These are phyloP conservation scores for Drosophila tristis DNA, from an alignment of 1,140 invertebrate genomes.

Conservation along the genomic window DNA sequence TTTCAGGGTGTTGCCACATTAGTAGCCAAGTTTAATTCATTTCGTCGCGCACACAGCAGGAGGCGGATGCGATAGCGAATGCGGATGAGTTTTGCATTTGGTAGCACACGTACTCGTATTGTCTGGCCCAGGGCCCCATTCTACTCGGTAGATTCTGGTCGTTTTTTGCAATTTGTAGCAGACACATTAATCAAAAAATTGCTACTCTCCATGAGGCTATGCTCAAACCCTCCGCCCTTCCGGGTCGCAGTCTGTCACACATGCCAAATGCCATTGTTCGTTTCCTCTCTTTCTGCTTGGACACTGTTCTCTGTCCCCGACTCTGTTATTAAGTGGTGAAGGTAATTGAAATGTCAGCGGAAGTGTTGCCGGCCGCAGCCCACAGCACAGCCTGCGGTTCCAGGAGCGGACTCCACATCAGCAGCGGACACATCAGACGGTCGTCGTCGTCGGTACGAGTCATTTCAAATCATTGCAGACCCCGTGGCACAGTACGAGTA, in stretches of 20 bases:
- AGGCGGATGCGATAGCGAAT: slow-evolving; percentile 4
- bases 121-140: slow-evolving; percentile 33
- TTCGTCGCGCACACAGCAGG: slow-evolving; percentile 51
- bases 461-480: slow-evolving; percentile 10
- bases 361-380: slow-evolving; percentile 78
- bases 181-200: slow-evolving; percentile 84
- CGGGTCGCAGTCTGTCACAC: slow-evolving; percentile 38
- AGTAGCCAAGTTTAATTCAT: slow-evolving; percentile 79
- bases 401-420: slow-evolving; percentile 13
- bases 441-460: slow-evolving; percentile 22
- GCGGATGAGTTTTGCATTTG: slow-evolving; percentile 53
- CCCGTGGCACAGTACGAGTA: slow-evolving; percentile 21
- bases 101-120: slow-evolving; percentile 49
- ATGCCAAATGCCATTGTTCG: slow-evolving; percentile 48
- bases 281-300: slow-evolving; percentile 28
- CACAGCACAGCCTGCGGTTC: slow-evolving; percentile 71
- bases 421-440: slow-evolving; percentile 1
- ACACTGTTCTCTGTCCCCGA: slow-evolving; percentile 10
- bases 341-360: slow-evolving; percentile 84
- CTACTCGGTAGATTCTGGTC: slow-evolving; percentile 12
- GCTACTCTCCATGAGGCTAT: slow-evolving; percentile 57
- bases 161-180: slow-evolving; percentile 81
- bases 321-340: slow-evolving; percentile 74
- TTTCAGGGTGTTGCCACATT: slow-evolving; percentile 58
- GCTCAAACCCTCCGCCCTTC: background rate